Base-by-base conservation (phyloP, 1,140 invertebrate species). In the Hylaeus anthracinus region DNA sequence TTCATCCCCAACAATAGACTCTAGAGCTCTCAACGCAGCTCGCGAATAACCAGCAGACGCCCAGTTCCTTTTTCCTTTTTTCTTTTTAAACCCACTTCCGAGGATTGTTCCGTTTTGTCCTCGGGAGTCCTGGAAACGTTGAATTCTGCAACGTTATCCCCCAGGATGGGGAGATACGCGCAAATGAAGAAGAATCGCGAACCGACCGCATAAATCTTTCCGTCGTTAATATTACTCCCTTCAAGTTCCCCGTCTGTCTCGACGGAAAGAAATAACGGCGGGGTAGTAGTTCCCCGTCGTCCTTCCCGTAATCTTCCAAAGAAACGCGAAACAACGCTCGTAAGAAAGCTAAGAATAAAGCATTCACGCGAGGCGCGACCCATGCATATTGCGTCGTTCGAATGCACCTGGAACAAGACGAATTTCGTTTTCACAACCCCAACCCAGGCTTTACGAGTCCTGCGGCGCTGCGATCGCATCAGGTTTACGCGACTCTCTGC, bases 311-410 rank as follows among this genome's bases (percentile, higher is more conserved):
- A 15, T 5, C 12, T 14, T 14, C 55, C 14, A 37, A 0, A 15
- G 10, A 1, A 26, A 12, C 1, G 3, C 1, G 9, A 2, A 2
- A 0, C 15, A 2, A 1, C 15, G 1, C 12, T n/a, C n/a, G 58
- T 48, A 64, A 72, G 70, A 65, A 73, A 73, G 61, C 70, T 72
- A 26, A 61, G 51, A 65, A 73, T 65, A 73, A 79, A 79, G n/a
- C 60, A 26, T 55, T 55, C 48, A 41, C 69, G 55, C 15, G 67
- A 71, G 64, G 53, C 15, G 41, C 45, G 48, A 63, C 15, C 48
- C 60, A 64, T 72, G 69, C 76, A 79, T 79, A 74, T 75, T 74
- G 61, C 61, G 15, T 12, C 61, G 39, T 26, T 43, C 61, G 61
- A 64, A 64, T 64, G 61, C 61, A 60, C 48, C 10, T 6, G 43